Conservation (phyloP, 1,140 invertebrate genomes). For the Ctenoplectra terminalis region DNA sequence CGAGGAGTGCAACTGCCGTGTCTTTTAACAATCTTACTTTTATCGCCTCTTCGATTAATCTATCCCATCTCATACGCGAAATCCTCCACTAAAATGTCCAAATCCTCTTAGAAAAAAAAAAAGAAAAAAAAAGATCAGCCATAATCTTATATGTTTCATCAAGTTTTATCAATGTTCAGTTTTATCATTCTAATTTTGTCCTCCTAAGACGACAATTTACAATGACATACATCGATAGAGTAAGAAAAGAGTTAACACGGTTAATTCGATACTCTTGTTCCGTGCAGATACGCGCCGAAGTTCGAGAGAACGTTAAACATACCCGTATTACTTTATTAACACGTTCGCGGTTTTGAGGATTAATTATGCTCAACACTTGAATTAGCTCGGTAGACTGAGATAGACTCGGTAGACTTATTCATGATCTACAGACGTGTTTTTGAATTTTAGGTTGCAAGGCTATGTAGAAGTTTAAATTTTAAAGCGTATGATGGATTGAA, state of each 20-base stretch:
- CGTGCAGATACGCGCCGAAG: background rate
- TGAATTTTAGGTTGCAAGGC: too few species aligned
- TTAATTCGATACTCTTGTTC: background rate
- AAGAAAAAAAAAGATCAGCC: background rate
- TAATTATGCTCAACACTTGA: too few species aligned
- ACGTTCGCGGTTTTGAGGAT: too few species aligned
- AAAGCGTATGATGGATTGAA: too few species aligned
- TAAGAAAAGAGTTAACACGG: background rate
- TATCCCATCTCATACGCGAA: background rate
- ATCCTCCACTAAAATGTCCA: background rate
- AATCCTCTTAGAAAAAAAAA: background rate
- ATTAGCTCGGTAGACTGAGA: too few species aligned
- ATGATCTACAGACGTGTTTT: too few species aligned
- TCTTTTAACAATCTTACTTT: background rate
- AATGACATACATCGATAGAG: background rate
- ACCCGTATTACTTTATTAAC: background rate
- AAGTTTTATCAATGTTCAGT: too few species aligned
- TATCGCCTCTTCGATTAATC: background rate
- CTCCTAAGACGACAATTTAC: background rate
- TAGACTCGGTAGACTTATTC: too few species aligned
- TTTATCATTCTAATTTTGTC: background rate
- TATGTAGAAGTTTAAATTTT: too few species aligned
- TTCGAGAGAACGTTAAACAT: slow-evolving; percentile 18
- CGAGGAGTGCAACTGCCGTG: slow-evolving; percentile 11
- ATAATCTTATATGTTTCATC: background rate